Conservation (phyloP, 2,888 invertebrate genomes). For the Clostera curtula region DNA sequence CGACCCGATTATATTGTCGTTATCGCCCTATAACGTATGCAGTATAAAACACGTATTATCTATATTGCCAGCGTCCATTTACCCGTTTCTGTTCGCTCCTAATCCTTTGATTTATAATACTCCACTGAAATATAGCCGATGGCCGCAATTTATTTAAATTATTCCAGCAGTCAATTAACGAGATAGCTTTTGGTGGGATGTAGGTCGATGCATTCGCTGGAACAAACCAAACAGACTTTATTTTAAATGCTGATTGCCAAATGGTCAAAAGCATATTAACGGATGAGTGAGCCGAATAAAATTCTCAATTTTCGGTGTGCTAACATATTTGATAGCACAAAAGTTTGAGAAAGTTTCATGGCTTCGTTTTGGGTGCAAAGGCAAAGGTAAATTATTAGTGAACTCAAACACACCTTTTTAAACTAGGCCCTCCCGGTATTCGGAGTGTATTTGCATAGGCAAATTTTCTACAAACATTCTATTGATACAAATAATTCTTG, state of each 20-base stretch:
- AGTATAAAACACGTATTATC: conserved; percentile 68
- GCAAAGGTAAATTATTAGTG: conserved; percentile 56
- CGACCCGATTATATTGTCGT: conserved; percentile 63
- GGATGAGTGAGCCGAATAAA: conserved; percentile 22
- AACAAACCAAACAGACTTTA: conserved; percentile 27
- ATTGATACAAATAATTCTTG: conserved; percentile 69
- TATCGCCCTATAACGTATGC: conserved; percentile 71
- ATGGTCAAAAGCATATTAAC: conserved; percentile 27
- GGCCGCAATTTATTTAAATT: conserved; percentile 70
- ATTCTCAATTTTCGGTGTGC: conserved; percentile 22
- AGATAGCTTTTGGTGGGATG: conserved; percentile 54
- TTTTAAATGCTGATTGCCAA: conserved; percentile 26
- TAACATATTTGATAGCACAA: conserved; percentile 36
- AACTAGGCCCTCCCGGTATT: conserved; percentile 46
- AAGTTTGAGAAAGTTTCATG: conserved; percentile 27
- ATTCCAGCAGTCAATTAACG: conserved; percentile 71
- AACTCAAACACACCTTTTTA: conserved; percentile 70
- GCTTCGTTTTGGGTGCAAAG: conserved; percentile 35
- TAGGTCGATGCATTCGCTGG: conserved; percentile 37
- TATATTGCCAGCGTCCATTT: conserved; percentile 66
- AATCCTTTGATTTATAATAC: conserved; percentile 73
- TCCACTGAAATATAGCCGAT: conserved; percentile 59
- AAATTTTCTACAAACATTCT: conserved; percentile 57
- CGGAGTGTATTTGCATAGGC: conserved; percentile 52
- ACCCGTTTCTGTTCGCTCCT: conserved; percentile 47